These are phyloP conservation scores for Drosophila ustulata DNA, from an alignment of 2,888 invertebrate species.

Conservation along the genomic window DNA sequence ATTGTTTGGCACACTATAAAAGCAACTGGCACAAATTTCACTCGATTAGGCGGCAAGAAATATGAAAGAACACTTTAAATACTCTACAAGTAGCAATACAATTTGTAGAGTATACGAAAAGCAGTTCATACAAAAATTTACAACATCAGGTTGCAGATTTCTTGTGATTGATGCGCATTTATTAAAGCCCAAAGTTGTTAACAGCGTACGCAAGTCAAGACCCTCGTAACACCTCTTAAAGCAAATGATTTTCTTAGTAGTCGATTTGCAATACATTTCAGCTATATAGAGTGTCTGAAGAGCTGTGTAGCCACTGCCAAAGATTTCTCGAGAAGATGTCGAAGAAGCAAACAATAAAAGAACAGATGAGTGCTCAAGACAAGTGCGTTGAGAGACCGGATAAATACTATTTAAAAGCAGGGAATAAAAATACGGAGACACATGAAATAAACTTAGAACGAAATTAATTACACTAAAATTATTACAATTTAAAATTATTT, in stretches of 20 bases:
- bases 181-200: neutral
- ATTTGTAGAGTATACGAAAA: neutral
- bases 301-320: neutral
- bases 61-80: slow-evolving; percentile 16
- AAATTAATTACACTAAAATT: too few relatives aligned
- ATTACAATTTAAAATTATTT: too few relatives aligned
- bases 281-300: neutral
- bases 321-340: neutral
- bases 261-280: neutral
- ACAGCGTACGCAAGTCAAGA: neutral
- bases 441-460: too few relatives aligned
- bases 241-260: neutral
- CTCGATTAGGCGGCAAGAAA: slow-evolving; percentile 31
- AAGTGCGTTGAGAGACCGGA: neutral
- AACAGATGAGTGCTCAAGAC: neutral
- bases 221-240: neutral
- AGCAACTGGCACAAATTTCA: slow-evolving; percentile 61
- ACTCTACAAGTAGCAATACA: neutral
- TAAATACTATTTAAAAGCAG: too few relatives aligned
- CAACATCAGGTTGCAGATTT: neutral
- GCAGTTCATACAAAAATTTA: neutral
- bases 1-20: slow-evolving; percentile 48
- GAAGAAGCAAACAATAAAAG: neutral
- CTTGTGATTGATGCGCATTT: neutral
- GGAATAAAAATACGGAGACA: too few relatives aligned